These are phyloP conservation scores for Rhimphoctona megacephalus DNA, from an alignment of 2,888 invertebrate genomes.

Conservation along the genomic window DNA sequence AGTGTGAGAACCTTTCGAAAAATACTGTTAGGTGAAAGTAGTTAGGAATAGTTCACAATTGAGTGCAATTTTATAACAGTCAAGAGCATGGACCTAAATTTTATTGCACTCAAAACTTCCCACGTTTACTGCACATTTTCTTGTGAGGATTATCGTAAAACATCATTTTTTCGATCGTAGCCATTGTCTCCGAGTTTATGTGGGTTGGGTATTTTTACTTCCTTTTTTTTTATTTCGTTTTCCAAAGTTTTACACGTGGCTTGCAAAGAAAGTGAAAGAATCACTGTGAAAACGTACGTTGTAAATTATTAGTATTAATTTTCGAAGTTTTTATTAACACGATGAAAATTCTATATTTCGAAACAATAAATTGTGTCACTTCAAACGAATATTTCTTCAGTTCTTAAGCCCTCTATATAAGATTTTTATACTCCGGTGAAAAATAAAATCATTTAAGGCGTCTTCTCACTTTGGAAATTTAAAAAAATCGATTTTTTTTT, in stretches of 20 bases:
- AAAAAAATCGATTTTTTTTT: no score
- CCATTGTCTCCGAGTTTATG: slow-evolving; percentile 11
- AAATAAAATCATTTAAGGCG: background rate
- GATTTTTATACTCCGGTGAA: background rate
- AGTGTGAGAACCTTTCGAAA: background rate
- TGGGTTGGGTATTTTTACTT: background rate
- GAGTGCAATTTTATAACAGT: slow-evolving; percentile 8
- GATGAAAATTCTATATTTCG: background rate
- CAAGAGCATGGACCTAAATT: background rate
- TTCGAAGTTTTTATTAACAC: background rate
- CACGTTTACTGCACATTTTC: slow-evolving; percentile 13
- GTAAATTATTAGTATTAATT: background rate
- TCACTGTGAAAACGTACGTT: background rate
- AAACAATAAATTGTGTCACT: background rate
- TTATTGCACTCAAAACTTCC: background rate
- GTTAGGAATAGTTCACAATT: background rate
- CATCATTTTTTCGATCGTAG: background rate
- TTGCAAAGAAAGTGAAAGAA: background rate
- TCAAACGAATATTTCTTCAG: background rate
- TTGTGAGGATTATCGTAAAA: slow-evolving; percentile 24
- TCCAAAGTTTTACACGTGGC: background rate
- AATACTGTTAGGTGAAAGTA: background rate
- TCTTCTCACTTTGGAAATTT: no score
- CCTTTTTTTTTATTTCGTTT: background rate
- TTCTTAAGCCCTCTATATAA: background rate